A percentile compares a stretch with the other conserved stretches of the same genome.
Evolutionary conservation across 2,797 vertebrate genomes (phyloP).

Genomic region (Loris lydekkerianus): DNA sequence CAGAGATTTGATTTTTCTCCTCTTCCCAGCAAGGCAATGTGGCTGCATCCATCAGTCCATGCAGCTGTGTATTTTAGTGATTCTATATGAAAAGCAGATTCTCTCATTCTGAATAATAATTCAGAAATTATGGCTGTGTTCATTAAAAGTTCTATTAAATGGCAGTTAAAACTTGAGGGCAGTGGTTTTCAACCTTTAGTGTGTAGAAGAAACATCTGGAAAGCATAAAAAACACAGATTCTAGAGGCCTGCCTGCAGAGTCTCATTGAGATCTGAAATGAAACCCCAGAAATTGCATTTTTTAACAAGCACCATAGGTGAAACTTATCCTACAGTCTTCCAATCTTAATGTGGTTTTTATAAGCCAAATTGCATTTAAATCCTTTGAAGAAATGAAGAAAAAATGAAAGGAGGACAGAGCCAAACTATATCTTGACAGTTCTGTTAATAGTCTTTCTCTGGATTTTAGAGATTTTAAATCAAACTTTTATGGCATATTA

Average conservation of each 20-base stretch:
- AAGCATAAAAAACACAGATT: slow-evolving; percentile 71
- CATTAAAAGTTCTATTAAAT: slow-evolving; percentile 72
- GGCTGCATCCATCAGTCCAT: slow-evolving; percentile 34
- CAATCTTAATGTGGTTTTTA: slow-evolving; percentile 74
- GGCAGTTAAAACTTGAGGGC: slow-evolving; percentile 64
- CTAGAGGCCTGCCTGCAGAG: slow-evolving; percentile 35
- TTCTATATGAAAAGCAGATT: slow-evolving; percentile 55
- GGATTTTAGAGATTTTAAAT: slow-evolving; percentile 67
- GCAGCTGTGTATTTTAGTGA: slow-evolving; percentile 22
- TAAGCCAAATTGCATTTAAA: slow-evolving; percentile 70
- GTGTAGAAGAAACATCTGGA: slow-evolving; percentile 67
- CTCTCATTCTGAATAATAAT: slow-evolving; percentile 63
- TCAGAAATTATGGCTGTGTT: slow-evolving; percentile 42
- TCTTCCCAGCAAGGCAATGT: slow-evolving; percentile 1
- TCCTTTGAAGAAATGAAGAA: slow-evolving; percentile 65
- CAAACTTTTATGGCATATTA: slow-evolving; percentile 65
- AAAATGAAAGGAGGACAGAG: background rate
- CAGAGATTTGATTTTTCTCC: slow-evolving; percentile 60
- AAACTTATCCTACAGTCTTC: slow-evolving; percentile 75
- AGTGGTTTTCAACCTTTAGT: slow-evolving; percentile 54
- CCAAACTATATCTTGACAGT: slow-evolving; percentile 66
- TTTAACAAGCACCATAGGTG: slow-evolving; percentile 71
- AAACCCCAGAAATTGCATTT: slow-evolving; percentile 62
- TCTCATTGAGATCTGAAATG: slow-evolving; percentile 68
- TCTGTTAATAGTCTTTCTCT: slow-evolving; percentile 64